Percentiles rank a stretch among this genome's conserved stretches.
phyloP scores from a whole-genome alignment of 2,888 invertebrate species.

The Zaprionus lineosus region DNA sequence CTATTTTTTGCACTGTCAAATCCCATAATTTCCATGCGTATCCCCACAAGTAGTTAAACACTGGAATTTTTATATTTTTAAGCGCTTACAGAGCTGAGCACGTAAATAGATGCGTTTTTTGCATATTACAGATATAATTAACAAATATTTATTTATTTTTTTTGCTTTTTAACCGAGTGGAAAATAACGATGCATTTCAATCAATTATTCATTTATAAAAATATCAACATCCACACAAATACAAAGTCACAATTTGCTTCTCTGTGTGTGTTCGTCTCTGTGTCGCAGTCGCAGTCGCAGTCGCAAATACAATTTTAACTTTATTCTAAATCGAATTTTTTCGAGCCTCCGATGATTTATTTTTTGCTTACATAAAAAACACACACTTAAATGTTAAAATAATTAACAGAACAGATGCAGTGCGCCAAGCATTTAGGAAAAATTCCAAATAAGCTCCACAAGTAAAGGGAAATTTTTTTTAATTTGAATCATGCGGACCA shows the following conservation, averaged over 20 bases:
- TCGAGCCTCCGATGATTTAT: conserved; percentile 69
- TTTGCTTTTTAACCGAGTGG: conserved; percentile 3
- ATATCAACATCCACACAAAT: no score
- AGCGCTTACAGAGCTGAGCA: conserved; percentile 8
- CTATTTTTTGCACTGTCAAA: conserved; percentile 50
- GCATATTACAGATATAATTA: no score
- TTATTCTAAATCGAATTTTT: no score
- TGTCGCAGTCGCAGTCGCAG: no score
- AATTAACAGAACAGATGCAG: conserved; percentile 64
- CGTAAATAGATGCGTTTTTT: conserved; percentile 11
- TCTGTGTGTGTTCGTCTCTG: no score
- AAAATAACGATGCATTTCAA: no score
- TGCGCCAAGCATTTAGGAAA: no score
- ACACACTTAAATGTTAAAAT: conserved; percentile 49
- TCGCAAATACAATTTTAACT: no score
- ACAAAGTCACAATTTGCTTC: no score
- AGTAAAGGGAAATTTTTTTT: not conserved
- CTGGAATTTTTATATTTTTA: not conserved
- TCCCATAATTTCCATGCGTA: conserved; percentile 46
- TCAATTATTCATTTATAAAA: no score
- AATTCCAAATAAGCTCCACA: conserved; percentile 17
- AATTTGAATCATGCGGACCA: conserved; percentile 13
- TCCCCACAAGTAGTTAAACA: not conserved
- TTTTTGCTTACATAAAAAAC: conserved; percentile 57
- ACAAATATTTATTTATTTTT: conserved; percentile 6